phyloP scores from a whole-genome alignment of 2,888 invertebrate genomes.

The Seira musarum region DNA sequence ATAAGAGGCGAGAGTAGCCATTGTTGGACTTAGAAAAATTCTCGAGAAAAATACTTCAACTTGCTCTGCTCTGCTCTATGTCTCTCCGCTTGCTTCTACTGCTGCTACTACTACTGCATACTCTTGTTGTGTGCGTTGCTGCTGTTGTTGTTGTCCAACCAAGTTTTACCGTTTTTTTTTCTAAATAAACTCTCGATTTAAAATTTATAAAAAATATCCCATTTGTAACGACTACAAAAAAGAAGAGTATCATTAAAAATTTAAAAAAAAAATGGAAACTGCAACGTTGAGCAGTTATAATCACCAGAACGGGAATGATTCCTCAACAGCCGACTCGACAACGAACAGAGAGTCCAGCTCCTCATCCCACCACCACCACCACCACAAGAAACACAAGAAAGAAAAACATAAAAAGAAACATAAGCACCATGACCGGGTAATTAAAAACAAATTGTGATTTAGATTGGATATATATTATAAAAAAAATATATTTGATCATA shows the following conservation, averaged over 20 bases:
- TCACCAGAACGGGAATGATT: conserved; percentile 29
- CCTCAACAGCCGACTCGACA: conserved; percentile 12
- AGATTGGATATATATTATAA: background rate
- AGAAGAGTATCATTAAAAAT: no score
- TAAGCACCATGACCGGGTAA: conserved; percentile 39
- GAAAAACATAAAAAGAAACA: conserved; percentile 46
- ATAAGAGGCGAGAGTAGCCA: conserved; percentile 24
- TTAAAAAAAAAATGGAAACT: conserved; percentile 25
- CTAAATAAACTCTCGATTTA: background rate
- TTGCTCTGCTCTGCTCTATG: conserved; percentile 3
- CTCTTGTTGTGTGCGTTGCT: background rate
- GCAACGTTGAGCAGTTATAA: conserved; percentile 18
- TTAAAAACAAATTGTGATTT: background rate
- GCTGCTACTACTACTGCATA: no score
- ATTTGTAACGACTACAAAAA: no score
- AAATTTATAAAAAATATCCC: no score
- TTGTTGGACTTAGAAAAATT: conserved; percentile 42
- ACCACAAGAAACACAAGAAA: conserved; percentile 37
- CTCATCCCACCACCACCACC: background rate
- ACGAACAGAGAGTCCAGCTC: no score
- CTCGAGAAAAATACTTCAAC: no score
- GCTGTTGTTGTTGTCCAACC: background rate
- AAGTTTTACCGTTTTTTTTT: background rate
- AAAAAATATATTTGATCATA: background rate
- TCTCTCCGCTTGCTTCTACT: no score